These are phyloP conservation scores for Pollenia angustigena DNA, from an alignment of 2,888 invertebrate genomes.

Conservation along the genomic window DNA sequence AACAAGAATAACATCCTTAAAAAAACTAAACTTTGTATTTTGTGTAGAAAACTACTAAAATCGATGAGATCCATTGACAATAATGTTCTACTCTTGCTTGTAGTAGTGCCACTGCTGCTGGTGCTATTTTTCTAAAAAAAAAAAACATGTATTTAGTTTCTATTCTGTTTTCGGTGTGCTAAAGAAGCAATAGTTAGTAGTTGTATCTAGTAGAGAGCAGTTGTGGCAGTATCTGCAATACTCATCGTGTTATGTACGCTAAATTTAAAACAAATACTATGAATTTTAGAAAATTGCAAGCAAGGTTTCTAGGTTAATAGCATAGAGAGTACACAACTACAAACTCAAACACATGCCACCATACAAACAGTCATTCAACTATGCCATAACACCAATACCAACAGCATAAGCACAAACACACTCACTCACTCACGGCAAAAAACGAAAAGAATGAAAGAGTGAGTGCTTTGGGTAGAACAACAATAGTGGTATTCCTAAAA, in stretches of 20 bases:
- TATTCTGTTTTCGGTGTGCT: not conserved
- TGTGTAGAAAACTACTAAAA: constrained; percentile 28
- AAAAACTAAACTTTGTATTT: not conserved
- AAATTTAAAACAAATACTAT: constrained; percentile 72
- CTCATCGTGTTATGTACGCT: constrained; percentile 63
- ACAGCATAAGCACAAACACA: not conserved
- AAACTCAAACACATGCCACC: not conserved
- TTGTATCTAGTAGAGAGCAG: constrained; percentile 39
- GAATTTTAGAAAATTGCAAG: constrained; percentile 60
- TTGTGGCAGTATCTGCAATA: constrained; percentile 60
- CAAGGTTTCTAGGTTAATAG: constrained; percentile 73
- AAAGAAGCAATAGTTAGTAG: not conserved
- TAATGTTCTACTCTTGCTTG: constrained; percentile 21
- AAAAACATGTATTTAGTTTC: not conserved
- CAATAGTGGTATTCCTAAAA: constrained; percentile 57
- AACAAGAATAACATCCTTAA: constrained; percentile 7
- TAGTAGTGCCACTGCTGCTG: constrained; percentile 25
- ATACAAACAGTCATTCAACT: constrained; percentile 11
- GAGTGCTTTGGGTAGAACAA: constrained; percentile 26
- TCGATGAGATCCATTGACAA: constrained; percentile 64
- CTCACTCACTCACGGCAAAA: not conserved
- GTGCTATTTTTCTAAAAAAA: constrained; percentile 6
- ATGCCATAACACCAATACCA: constrained; percentile 29
- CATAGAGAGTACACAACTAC: constrained; percentile 44
- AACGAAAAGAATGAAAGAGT: constrained; percentile 6